Conservation (phyloP, 2,797 vertebrate species). For the Sitta carolinensis region DNA sequence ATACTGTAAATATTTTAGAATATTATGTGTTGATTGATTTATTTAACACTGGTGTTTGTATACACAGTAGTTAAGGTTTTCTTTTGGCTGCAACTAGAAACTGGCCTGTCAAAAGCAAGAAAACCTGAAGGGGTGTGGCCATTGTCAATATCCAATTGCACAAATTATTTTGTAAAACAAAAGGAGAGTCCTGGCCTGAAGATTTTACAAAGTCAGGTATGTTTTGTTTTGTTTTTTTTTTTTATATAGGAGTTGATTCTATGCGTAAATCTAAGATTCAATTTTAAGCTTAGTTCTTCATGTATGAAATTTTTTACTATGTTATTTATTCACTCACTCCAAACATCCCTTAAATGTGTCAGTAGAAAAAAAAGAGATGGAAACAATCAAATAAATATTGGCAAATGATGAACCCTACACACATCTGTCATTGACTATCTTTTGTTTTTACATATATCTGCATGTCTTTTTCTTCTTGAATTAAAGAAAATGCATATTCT, state of each 20-base stretch:
- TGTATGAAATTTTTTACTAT: not conserved
- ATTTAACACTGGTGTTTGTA: not conserved
- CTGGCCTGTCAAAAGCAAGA: not conserved
- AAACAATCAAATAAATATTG: not conserved
- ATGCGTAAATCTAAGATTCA: not conserved
- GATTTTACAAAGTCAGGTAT: not conserved
- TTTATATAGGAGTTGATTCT: not conserved
- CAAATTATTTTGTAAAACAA: not conserved
- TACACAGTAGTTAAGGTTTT: not conserved
- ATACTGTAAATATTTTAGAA: not conserved
- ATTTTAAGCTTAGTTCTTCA: not conserved
- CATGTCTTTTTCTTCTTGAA: not conserved
- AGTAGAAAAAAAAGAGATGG: not conserved
- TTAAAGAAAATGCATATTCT: not conserved
- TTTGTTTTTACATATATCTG: not conserved
- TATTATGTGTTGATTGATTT: not conserved
- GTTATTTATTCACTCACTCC: not conserved
- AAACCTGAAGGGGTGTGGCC: not conserved
- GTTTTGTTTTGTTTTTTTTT: not conserved
- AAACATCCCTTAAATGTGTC: not conserved
- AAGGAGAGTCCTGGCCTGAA: not conserved
- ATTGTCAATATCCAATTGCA: not conserved
- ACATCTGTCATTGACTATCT: not conserved
- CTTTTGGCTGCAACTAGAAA: not conserved
- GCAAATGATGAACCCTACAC: not conserved